Conservation (phyloP, 1,140 invertebrate species). For the Lysiphlebus fabarum region DNA sequence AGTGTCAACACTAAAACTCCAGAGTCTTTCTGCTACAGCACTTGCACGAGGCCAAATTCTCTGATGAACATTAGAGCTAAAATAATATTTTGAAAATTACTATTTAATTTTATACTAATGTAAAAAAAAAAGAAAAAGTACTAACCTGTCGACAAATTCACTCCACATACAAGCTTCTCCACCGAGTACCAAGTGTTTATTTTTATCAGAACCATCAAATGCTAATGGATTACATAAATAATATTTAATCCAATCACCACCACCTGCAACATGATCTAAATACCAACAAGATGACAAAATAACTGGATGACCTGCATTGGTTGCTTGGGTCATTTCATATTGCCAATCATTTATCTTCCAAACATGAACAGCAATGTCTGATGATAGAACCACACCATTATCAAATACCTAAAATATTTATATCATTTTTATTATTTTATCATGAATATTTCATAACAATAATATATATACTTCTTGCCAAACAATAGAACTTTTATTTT, state of each 20-base stretch:
- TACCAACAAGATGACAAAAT: conserved; percentile 84
- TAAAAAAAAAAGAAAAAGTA: too few species aligned
- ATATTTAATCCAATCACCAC: conserved; percentile 74
- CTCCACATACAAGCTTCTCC: conserved; percentile 92
- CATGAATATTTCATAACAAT: too few species aligned
- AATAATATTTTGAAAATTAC: too few species aligned
- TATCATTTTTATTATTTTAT: too few species aligned
- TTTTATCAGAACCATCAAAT: conserved; percentile 48
- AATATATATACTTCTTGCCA: conserved; percentile 94
- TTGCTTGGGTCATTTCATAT: conserved; percentile 54
- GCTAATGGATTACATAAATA: conserved; percentile 74
- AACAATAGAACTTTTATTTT: conserved; percentile 66
- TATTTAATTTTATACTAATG: too few species aligned
- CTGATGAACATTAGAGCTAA: conserved; percentile 51
- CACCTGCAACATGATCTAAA: conserved; percentile 69
- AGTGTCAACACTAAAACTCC: conserved; percentile 56
- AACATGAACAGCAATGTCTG: conserved; percentile 69
- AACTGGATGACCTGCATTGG: conserved; percentile 60
- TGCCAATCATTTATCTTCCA: conserved; percentile 59
- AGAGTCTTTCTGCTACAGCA: conserved; percentile 81
- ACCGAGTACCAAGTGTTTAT: conserved; percentile 64
- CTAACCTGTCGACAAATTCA: conserved; percentile 69
- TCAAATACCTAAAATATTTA: too few species aligned
- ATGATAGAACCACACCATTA: conserved; percentile 66
- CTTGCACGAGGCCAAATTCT: conserved; percentile 77